A percentile compares a stretch with the other conserved stretches of the same genome.
Conservation (phyloP, 2,113 vertebrate genomes). For the Vidua macroura region DNA sequence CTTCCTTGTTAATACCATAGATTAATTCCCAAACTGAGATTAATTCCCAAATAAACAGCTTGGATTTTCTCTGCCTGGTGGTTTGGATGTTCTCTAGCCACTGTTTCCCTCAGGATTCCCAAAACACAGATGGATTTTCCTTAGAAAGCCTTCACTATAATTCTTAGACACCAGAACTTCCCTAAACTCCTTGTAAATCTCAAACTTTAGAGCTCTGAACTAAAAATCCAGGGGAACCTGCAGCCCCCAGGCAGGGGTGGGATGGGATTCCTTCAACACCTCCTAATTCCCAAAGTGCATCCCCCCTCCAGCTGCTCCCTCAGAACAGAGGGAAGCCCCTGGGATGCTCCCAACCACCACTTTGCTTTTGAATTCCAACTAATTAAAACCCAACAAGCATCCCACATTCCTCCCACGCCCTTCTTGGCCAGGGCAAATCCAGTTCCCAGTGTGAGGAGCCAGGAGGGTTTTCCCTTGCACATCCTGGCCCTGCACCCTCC, state of each 20-base stretch:
- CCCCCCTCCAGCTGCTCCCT: background rate
- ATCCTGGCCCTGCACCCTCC: fast-evolving
- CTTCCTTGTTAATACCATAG: fast-evolving
- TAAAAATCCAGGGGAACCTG: background rate
- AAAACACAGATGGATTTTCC: background rate
- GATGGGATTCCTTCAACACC: background rate
- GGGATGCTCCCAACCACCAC: background rate
- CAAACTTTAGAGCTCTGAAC: background rate
- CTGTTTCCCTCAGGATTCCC: background rate
- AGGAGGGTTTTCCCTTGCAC: background rate
- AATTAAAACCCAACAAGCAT: background rate
- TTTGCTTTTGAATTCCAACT: background rate
- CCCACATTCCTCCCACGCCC: background rate
- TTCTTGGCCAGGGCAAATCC: background rate
- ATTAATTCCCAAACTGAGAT: background rate
- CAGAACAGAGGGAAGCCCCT: background rate
- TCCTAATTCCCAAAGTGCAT: background rate
- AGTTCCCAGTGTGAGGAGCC: background rate
- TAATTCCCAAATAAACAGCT: background rate
- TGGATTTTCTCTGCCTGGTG: background rate
- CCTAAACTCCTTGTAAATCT: background rate
- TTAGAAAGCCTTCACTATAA: background rate
- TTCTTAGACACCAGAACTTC: background rate
- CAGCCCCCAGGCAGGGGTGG: background rate
- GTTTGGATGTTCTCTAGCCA: background rate